Percentiles rank a stretch among this genome's conserved stretches.
These are phyloP conservation scores for Hyperopisus bebe DNA, from an alignment of 2,113 vertebrate species.

Conservation along the genomic window DNA sequence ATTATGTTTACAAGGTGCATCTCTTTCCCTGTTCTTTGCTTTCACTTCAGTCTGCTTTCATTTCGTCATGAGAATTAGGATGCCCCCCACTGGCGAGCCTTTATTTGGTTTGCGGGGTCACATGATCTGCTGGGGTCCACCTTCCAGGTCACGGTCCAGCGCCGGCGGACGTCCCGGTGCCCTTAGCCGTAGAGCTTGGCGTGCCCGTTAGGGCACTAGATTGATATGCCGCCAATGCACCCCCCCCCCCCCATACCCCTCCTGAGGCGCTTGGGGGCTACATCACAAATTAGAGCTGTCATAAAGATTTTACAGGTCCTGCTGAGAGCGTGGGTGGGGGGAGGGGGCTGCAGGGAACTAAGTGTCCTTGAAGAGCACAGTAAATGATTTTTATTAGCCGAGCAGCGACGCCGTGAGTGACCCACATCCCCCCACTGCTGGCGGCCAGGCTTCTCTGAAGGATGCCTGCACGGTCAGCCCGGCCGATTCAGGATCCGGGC, in stretches of 20 bases:
- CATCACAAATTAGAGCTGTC: conserved; percentile 43
- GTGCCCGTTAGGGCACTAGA: conserved; percentile 16
- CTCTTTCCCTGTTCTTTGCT: neutral
- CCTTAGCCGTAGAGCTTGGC: neutral
- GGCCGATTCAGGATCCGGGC: neutral
- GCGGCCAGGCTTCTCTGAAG: neutral
- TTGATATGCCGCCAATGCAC: conserved; percentile 33
- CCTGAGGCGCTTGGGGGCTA: conserved; percentile 19
- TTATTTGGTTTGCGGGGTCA: neutral
- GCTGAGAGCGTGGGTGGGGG: conserved; percentile 28
- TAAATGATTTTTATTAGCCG: conserved; percentile 34
- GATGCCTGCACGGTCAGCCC: neutral
- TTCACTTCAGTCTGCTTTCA: neutral
- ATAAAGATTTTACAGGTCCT: conserved; percentile 41
- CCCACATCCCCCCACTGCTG: neutral
- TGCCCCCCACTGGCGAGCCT: neutral
- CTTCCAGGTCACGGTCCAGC: neutral
- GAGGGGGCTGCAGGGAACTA: conserved; percentile 20
- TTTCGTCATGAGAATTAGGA: neutral
- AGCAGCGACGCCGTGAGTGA: neutral
- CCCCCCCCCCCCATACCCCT: neutral
- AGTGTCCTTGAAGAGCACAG: conserved; percentile 32
- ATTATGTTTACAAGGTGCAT: neutral
- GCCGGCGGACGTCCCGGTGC: neutral
- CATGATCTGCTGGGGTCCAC: neutral